Percentiles rank a stretch among this genome's conserved stretches.
Evolutionary conservation across 2,888 invertebrate genomes (phyloP).

Genomic region (Electrophaes corylata): DNA sequence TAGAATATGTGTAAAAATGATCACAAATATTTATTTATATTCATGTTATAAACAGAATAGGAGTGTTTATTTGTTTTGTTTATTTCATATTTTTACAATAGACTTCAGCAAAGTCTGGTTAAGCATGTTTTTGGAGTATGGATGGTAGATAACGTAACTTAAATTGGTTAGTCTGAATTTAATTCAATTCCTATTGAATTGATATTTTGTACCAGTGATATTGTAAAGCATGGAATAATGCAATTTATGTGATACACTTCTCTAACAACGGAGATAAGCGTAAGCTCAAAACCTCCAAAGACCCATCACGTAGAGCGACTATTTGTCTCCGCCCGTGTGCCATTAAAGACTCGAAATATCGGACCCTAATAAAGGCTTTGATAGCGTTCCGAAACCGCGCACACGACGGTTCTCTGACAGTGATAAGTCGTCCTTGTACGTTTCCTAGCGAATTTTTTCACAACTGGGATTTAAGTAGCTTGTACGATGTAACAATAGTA

Average conservation of each 20-base stretch:
- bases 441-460: neutral
- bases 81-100: too few relatives aligned
- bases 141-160: too few relatives aligned
- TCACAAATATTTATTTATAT: too few relatives aligned
- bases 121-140: too few relatives aligned
- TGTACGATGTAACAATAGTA: too few relatives aligned
- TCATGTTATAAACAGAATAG: too few relatives aligned
- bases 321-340: slow-evolving; percentile 26
- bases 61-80: too few relatives aligned
- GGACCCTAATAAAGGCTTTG: slow-evolving; percentile 32
- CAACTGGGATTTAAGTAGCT: neutral
- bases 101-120: too few relatives aligned
- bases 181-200: too few relatives aligned
- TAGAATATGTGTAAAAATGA: too few relatives aligned
- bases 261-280: neutral
- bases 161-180: too few relatives aligned
- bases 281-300: neutral
- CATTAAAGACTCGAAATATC: slow-evolving; percentile 30
- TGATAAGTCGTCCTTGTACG: slow-evolving; percentile 30
- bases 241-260: neutral
- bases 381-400: slow-evolving; percentile 14
- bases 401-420: slow-evolving; percentile 15
- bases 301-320: slow-evolving; percentile 16
- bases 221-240: neutral
- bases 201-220: too few relatives aligned